These are phyloP conservation scores for Lasius fuliginosus DNA, from an alignment of 2,888 invertebrate genomes.

Conservation along the genomic window DNA sequence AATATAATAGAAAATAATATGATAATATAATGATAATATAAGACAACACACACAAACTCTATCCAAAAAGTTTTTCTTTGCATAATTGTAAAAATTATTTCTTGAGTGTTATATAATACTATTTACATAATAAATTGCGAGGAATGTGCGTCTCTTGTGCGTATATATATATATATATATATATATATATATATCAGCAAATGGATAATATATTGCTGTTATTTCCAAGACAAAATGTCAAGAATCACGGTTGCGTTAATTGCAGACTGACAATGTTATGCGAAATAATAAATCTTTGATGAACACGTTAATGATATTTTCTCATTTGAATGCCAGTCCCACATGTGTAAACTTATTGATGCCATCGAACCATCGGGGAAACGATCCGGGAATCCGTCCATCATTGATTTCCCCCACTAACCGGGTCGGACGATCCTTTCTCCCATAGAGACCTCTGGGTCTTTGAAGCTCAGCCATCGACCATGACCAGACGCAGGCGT, in stretches of 20 bases:
- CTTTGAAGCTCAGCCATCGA: slow-evolving; percentile 61
- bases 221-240: neutral
- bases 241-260: neutral
- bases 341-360: slow-evolving; percentile 77
- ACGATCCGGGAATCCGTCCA: slow-evolving; percentile 80
- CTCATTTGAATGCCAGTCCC: slow-evolving; percentile 69
- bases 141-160: neutral
- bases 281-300: slow-evolving; percentile 25
- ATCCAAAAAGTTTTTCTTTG: neutral
- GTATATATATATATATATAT: neutral
- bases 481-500: slow-evolving; percentile 50
- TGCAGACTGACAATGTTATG: neutral
- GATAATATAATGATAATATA: neutral
- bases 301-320: slow-evolving; percentile 30
- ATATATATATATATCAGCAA: neutral
- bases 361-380: slow-evolving; percentile 73
- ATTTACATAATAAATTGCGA: slow-evolving; percentile 1
- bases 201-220: neutral
- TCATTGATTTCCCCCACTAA: slow-evolving; percentile 78
- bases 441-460: slow-evolving; percentile 66
- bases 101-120: neutral
- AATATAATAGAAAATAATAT: no score
- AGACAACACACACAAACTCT: neutral
- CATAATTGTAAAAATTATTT: neutral
- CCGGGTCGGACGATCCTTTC: slow-evolving; percentile 74